A percentile compares a stretch with the other conserved stretches of the same genome.
Conservation (phyloP, 2,797 vertebrate genomes). For the Babyrousa celebensis region DNA sequence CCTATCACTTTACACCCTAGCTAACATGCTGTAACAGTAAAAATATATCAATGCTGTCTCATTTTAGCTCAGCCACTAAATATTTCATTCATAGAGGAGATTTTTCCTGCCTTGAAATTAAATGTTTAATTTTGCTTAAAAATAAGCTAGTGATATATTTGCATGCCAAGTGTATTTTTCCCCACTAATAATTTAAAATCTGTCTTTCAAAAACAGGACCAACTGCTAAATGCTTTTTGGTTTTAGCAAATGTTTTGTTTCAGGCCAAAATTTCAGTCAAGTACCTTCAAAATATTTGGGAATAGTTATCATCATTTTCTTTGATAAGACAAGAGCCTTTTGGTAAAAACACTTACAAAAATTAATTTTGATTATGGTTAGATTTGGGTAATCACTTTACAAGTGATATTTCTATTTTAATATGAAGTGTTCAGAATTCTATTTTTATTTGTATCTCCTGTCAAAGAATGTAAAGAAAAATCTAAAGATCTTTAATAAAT, state of each 20-base stretch:
- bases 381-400: neutral
- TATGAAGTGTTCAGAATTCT: neutral
- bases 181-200: constrained; percentile 73
- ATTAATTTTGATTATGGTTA: constrained; percentile 34
- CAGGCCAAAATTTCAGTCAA: constrained; percentile 29
- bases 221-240: constrained; percentile 73
- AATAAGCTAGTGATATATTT: constrained; percentile 69
- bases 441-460: neutral
- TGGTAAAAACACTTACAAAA: constrained; percentile 47
- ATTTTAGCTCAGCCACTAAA: constrained; percentile 62
- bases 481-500: neutral
- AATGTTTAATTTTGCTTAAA: constrained; percentile 73
- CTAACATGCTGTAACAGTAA: neutral
- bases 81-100: constrained; percentile 24
- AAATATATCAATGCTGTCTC: neutral
- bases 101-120: constrained; percentile 61
- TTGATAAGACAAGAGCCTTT: constrained; percentile 30
- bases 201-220: constrained; percentile 67
- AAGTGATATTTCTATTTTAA: constrained; percentile 33
- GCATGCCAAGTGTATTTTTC: constrained; percentile 23
- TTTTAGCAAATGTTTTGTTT: constrained; percentile 76
- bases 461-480: neutral
- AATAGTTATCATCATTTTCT: constrained; percentile 45
- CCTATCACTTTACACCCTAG: neutral
- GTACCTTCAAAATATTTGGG: constrained; percentile 78